Conservation (phyloP, 2,888 invertebrate species). For the Tenthredo livida region DNA sequence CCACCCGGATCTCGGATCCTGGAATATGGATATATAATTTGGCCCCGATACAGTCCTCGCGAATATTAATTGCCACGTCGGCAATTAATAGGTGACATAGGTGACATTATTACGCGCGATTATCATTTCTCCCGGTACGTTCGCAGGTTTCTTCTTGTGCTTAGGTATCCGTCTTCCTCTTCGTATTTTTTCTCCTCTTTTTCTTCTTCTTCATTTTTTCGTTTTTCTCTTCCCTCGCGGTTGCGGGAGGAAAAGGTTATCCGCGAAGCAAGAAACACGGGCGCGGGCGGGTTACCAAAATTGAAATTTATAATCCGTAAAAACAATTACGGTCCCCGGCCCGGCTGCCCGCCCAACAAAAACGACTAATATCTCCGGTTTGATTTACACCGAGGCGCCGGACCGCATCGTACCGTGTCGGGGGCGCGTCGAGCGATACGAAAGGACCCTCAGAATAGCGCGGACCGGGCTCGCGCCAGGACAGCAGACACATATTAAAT, state of each 20-base stretch:
- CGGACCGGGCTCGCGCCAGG: conserved; percentile 56
- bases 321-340: conserved; percentile 72
- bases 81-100: neutral
- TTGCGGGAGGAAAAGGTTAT: conserved; percentile 13
- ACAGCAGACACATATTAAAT: conserved; percentile 72
- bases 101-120: neutral
- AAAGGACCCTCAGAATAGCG: conserved; percentile 54
- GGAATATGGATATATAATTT: neutral
- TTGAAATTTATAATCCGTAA: conserved; percentile 76
- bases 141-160: neutral
- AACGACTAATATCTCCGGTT: conserved; percentile 74
- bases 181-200: neutral
- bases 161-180: neutral
- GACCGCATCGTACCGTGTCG: conserved; percentile 56
- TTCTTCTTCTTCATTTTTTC: neutral
- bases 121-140: neutral
- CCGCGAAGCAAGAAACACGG: conserved; percentile 23
- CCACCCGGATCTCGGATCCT: neutral
- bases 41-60: neutral
- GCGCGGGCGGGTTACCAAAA: conserved; percentile 57
- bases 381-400: conserved; percentile 71
- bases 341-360: conserved; percentile 63
- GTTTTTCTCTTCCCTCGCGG: neutral
- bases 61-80: neutral
- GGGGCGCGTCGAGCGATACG: conserved; percentile 60